Evolutionary conservation across 2,888 invertebrate species (phyloP).

Genomic region (Standfussiana lucernea): DNA sequence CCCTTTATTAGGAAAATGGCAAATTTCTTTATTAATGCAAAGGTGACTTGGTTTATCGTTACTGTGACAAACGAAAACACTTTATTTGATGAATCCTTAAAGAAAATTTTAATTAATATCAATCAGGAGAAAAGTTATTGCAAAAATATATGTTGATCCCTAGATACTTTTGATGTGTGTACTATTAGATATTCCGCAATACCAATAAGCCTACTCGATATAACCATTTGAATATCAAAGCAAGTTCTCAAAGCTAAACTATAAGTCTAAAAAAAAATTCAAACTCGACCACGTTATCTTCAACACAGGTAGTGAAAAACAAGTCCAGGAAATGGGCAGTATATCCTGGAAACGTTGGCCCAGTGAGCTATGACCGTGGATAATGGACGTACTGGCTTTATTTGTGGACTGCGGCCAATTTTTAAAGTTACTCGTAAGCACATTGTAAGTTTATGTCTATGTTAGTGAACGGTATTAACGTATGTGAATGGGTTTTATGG

Average conservation of each 20-base stretch:
- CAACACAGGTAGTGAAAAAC: slow-evolving; percentile 56
- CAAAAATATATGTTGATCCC: no score
- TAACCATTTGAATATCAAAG: neutral
- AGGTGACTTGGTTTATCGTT: no score
- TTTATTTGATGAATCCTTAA: no score
- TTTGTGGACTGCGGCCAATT: slow-evolving; percentile 55
- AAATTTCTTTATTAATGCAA: no score
- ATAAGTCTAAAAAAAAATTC: neutral
- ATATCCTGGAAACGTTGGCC: slow-evolving; percentile 43
- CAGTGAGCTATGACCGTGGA: slow-evolving; percentile 44
- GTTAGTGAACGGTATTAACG: neutral
- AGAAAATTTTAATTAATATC: no score
- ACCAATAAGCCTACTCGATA: neutral
- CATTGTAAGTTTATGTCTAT: slow-evolving; percentile 17
- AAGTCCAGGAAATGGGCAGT: slow-evolving; percentile 58
- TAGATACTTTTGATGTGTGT: no score
- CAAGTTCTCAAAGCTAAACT: neutral
- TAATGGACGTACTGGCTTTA: slow-evolving; percentile 43
- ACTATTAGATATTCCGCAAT: neutral
- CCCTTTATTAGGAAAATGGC: no score
- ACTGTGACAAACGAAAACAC: no score
- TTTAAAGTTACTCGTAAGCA: slow-evolving; percentile 41
- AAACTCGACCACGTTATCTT: slow-evolving; percentile 11
- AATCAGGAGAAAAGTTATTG: no score
- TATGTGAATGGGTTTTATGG: slow-evolving; percentile 16